Percentiles rank a stretch among this genome's conserved stretches.
Evolutionary conservation across 2,888 invertebrate species (phyloP).

Genomic region (Odontothrips loti): DNA sequence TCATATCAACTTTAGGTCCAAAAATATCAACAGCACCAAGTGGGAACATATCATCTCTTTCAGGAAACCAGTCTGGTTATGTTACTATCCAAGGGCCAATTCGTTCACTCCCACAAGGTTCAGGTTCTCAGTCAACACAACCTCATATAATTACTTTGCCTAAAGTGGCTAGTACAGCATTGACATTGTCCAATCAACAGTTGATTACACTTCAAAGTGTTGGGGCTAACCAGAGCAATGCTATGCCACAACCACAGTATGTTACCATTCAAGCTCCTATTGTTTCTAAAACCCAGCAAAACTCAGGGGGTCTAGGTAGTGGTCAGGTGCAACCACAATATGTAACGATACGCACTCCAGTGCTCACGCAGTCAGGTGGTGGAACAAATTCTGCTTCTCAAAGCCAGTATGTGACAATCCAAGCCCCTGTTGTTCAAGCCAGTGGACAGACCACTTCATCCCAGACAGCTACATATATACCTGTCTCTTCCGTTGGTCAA

Average conservation of each 20-base stretch:
- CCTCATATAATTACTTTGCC: neutral
- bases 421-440: neutral
- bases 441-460: neutral
- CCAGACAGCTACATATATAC: neutral
- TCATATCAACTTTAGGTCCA: neutral
- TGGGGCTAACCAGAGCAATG: neutral
- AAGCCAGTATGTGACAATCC: neutral
- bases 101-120: neutral
- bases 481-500: neutral
- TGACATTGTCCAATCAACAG: neutral
- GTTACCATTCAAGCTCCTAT: neutral
- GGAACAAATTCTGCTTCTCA: neutral
- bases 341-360: neutral
- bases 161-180: neutral
- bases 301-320: neutral
- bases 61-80: neutral
- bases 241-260: neutral
- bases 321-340: neutral
- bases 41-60: neutral
- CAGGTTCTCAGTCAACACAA: neutral
- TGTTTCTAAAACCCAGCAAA: slow-evolving; percentile 9
- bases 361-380: neutral
- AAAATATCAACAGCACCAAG: neutral
- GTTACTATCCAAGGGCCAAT: slow-evolving; percentile 10
- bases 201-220: neutral